Evolutionary conservation across 2,797 vertebrate species (phyloP), one percentile per base, ranked within the genome.

Genomic region (Mallotus villosus): DNA sequence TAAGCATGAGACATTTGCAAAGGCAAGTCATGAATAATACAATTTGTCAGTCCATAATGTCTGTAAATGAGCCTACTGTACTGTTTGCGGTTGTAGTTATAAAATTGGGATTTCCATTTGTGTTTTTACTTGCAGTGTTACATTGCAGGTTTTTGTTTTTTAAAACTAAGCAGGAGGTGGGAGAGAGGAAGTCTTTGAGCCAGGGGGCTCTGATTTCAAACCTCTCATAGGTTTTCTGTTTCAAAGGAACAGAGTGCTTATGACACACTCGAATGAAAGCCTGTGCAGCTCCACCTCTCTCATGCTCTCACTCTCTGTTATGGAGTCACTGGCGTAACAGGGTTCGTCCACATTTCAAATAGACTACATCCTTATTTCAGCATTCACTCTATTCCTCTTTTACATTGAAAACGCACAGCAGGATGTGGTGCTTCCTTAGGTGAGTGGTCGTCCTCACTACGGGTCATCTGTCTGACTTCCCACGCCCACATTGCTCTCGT

Each of bases 161-260:
- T 46, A 2, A 2, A 2, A 11, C 41, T 46, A 14, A 60, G 37
- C 27, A 5, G 58, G 14, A 7, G 2, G 70, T 46, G 69, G 62
- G 71, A 58, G 29, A 76, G 73, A 67, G 49, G 81, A 57, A 82
- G 75, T 75, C 75, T 79, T 82, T 71, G 63, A 74, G 51, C 76
- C 73, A 69, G 4, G 1, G 5, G 1, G 4, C 73, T 68, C 37
- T 78, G 58, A 69, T 25, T 27, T 51, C 27, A 66, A 58, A 57
- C 22, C 67, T 79, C 78, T 85, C 72, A 75, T 85, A 82, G 73
- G 21, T 70, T 81, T 72, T 82, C 73, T 73, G 81, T 79, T 85
- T 84, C 76, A 85, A 81, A 86, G 81, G 59, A 62, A 27, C 72
- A 68, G 53, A 75, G 73, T 79, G 73, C 70, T 73, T 62, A 72